These are phyloP conservation scores for Ditula angustiorana DNA, from an alignment of 2,888 invertebrate genomes.

Conservation along the genomic window DNA sequence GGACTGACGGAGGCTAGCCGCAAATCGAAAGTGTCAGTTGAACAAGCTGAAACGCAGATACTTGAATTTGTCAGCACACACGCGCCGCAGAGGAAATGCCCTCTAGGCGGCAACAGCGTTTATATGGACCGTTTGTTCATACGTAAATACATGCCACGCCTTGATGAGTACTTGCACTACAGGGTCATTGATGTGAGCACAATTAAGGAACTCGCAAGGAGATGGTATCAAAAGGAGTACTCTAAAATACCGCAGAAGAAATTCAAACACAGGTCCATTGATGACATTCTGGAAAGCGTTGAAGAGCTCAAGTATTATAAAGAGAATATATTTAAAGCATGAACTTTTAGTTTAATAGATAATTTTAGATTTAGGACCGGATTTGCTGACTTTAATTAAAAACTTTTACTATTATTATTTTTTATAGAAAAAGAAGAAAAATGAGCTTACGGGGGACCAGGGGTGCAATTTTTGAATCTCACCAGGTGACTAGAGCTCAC, in stretches of 20 bases:
- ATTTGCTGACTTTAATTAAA: no score
- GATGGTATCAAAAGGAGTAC: slow-evolving; percentile 90
- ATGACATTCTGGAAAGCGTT: slow-evolving; percentile 95
- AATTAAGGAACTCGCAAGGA: slow-evolving; percentile 92
- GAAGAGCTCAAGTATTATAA: slow-evolving; percentile 93
- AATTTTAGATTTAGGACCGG: no score
- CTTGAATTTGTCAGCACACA: slow-evolving; percentile 89
- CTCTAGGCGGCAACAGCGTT: slow-evolving; percentile 95
- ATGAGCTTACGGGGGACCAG: no score
- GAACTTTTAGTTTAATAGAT: no score
- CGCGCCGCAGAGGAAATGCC: slow-evolving; percentile 86
- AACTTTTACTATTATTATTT: no score
- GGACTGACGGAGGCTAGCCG: slow-evolving; percentile 91
- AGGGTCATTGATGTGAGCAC: slow-evolving; percentile 97
- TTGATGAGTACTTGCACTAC: slow-evolving; percentile 94
- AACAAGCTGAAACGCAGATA: slow-evolving; percentile 89
- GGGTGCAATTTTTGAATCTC: no score
- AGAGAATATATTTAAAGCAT: slow-evolving; percentile 85
- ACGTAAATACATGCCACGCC: slow-evolving; percentile 91
- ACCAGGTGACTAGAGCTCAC: no score
- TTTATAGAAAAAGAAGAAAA: no score
- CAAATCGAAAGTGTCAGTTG: slow-evolving; percentile 87
- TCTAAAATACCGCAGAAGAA: slow-evolving; percentile 86
- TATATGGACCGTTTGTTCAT: slow-evolving; percentile 95
- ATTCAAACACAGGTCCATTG: slow-evolving; percentile 89